Conservation (phyloP, 2,888 invertebrate species). For the Caenorhabditis drosophilae region DNA sequence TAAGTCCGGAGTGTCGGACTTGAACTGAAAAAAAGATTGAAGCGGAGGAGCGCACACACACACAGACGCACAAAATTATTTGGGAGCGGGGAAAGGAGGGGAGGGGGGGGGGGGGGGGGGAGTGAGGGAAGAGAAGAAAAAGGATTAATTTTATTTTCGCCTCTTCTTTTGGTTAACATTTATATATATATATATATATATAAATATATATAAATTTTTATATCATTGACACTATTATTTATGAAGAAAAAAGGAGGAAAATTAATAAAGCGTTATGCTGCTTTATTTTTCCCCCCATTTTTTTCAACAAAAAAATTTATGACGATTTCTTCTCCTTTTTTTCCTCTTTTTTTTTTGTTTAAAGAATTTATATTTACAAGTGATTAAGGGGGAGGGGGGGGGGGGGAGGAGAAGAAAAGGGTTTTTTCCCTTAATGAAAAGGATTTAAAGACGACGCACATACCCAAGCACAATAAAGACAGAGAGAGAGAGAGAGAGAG, state of each 20-base stretch:
- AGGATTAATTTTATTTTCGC: too few relatives aligned
- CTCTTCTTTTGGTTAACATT: too few relatives aligned
- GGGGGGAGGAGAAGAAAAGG: neutral
- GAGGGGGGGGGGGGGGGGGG: too few relatives aligned
- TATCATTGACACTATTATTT: too few relatives aligned
- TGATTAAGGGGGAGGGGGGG: neutral
- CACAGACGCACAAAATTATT: too few relatives aligned
- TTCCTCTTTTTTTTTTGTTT: neutral
- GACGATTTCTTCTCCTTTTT: neutral
- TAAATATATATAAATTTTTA: too few relatives aligned
- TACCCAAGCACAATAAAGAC: neutral
- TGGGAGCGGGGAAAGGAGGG: too few relatives aligned
- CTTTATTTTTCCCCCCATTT: neutral
- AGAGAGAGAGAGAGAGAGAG: neutral
- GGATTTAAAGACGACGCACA: neutral
- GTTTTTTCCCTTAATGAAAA: neutral
- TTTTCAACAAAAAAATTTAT: neutral
- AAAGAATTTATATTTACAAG: neutral
- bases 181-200: too few relatives aligned
- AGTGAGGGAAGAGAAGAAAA: too few relatives aligned
- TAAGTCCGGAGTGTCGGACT: too few relatives aligned
- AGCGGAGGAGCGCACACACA: too few relatives aligned
- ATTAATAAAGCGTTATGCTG: neutral
- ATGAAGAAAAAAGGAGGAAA: neutral
- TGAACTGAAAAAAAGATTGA: too few relatives aligned